Base-by-base conservation (phyloP, 1,140 invertebrate species). In the Reticulitermes speratus region DNA sequence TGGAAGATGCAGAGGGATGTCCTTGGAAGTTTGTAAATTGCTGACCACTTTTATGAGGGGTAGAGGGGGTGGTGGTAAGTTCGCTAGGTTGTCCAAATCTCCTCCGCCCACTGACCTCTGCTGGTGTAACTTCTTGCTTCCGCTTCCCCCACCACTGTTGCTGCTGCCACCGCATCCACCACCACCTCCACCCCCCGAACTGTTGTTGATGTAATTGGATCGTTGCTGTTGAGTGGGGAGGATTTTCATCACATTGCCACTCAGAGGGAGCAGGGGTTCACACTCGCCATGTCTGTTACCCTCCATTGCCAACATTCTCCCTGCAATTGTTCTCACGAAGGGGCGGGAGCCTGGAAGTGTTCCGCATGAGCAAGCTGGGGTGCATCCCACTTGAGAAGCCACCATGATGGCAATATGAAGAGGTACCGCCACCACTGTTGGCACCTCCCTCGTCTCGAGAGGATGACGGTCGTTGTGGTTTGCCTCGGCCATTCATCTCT, bases 181-280 rank as follows among this genome's bases (percentile, higher is more conserved):
- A 55, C 52, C 19, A 55, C 52, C 52, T 19, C 52, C 52, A 55
- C 14, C 14, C 14, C 52, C 19, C 11, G 48, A 48, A 48, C 48
- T 48, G 48, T 48, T 48, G 52, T 55, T 55, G 52, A 55, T 55
- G 52, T 55, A 55, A 55, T 55, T 55, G 65, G 82, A 44, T 12
- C 82, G 32, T 19, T 25, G 23, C 52, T 85, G 82, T 65, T 87
- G 87, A 30, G n/a, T 44, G 59, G 84, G 86, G 52, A 86, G 44
- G 82, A 85, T 85, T 59, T 85, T 85, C 45, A 85, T 48, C 14
- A 25, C 85, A n/a, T 86, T 88, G 1, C 86, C 87, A 69, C 86
- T 84, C 32, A 82, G 88, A 83, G 94, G 94, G 86, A 95, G 90
- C 48, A 95, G 90, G 32, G 95, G 95, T 90, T 95, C 95, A 89